Conservation (phyloP, 2,888 invertebrate genomes). For the Drosophila rellima region DNA sequence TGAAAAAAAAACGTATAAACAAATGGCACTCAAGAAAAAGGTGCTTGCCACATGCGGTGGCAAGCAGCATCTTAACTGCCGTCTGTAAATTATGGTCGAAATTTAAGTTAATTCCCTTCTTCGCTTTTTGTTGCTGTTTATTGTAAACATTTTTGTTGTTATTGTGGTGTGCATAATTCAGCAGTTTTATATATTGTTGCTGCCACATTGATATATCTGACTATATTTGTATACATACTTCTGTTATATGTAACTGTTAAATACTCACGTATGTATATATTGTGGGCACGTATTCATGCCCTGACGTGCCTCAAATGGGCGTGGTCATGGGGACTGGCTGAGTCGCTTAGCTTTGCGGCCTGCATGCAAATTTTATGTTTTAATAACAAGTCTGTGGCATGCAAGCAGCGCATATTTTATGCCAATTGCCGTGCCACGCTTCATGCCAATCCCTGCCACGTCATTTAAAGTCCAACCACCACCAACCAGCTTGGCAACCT, state of each 20-base stretch:
- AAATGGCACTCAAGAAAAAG: not conserved
- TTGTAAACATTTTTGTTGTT: slow-evolving; percentile 17
- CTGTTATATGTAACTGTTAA: not conserved
- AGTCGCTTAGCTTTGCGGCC: slow-evolving; percentile 63
- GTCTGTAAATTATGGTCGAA: slow-evolving; percentile 33
- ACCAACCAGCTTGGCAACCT: slow-evolving; percentile 4
- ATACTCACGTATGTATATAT: slow-evolving; percentile 1
- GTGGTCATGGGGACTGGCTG: slow-evolving; percentile 22
- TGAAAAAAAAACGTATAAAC: not conserved
- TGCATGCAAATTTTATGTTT: slow-evolving; percentile 82
- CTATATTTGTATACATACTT: slow-evolving; percentile 9
- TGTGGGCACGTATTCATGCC: slow-evolving; percentile 47
- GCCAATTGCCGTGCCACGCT: slow-evolving; percentile 68
- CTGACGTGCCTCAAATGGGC: slow-evolving; percentile 38
- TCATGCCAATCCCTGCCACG: slow-evolving; percentile 28
- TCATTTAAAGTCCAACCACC: not conserved
- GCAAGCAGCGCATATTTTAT: slow-evolving; percentile 80
- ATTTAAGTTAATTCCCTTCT: slow-evolving; percentile 22
- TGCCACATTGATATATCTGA: slow-evolving; percentile 49
- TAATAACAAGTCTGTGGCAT: slow-evolving; percentile 80
- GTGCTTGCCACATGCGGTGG: not conserved
- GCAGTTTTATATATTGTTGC: slow-evolving; percentile 58
- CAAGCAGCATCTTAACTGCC: slow-evolving; percentile 8
- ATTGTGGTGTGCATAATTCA: slow-evolving; percentile 62
- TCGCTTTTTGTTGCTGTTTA: slow-evolving; percentile 2